Conservation (phyloP, 2,888 invertebrate species). For the Rutpela maculata region DNA sequence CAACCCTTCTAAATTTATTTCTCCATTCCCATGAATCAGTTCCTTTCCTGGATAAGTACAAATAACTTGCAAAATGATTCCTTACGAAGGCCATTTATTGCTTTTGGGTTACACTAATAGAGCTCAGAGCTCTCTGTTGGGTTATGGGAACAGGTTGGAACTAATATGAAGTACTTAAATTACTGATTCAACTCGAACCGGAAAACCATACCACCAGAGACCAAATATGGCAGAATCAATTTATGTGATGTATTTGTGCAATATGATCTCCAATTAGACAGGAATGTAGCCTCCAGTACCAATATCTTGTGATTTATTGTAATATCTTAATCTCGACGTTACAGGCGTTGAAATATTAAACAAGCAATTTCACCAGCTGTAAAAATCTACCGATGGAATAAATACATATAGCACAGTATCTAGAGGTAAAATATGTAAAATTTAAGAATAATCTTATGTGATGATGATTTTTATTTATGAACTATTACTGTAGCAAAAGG, state of each 20-base stretch:
- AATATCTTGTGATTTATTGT: conserved; percentile 26
- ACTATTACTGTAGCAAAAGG: no score
- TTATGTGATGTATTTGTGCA: conserved; percentile 32
- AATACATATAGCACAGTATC: no score
- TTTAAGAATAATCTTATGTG: no score
- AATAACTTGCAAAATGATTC: no score
- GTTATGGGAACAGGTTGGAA: background rate
- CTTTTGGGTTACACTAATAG: background rate
- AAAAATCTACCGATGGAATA: background rate
- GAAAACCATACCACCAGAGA: conserved; percentile 31
- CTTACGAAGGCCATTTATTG: background rate
- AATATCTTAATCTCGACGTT: conserved; percentile 20
- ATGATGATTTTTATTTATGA: no score
- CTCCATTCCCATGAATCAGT: no score
- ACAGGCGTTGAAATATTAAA: background rate
- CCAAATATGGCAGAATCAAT: conserved; percentile 38
- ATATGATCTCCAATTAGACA: conserved; percentile 36
- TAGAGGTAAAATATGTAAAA: no score
- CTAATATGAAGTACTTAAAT: background rate
- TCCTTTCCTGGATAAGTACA: no score
- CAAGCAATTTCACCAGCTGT: background rate
- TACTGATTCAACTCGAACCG: conserved; percentile 27
- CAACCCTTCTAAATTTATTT: no score
- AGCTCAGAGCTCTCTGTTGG: background rate
- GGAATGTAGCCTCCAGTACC: background rate